A percentile compares a stretch with the other conserved stretches of the same genome.
These are phyloP conservation scores for Psephotus haematonotus DNA, from an alignment of 2,113 vertebrate genomes.

Conservation along the genomic window DNA sequence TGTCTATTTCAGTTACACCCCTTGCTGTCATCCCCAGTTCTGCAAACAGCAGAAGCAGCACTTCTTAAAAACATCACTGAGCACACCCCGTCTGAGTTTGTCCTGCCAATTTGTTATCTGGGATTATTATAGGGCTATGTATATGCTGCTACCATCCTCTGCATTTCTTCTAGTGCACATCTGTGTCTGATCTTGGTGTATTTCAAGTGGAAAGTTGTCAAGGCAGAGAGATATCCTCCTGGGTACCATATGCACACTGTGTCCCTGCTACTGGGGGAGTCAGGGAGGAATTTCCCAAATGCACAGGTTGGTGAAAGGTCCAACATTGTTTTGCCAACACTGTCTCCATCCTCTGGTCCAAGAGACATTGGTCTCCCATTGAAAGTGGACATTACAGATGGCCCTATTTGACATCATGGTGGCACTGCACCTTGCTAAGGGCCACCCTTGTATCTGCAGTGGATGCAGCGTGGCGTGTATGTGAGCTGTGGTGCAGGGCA, in stretches of 20 bases:
- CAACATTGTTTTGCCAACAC: not conserved
- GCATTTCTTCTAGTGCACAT: not conserved
- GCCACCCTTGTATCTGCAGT: rapidly evolving
- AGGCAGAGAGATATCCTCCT: not conserved
- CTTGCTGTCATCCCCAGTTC: not conserved
- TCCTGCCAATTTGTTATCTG: not conserved
- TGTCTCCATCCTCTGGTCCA: not conserved
- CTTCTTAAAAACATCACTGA: not conserved
- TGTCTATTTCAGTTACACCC: not conserved
- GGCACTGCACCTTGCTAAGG: not conserved
- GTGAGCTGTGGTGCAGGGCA: not conserved
- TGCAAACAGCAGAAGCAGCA: not conserved
- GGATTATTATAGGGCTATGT: not conserved
- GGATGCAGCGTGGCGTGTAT: rapidly evolving
- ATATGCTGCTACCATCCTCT: not conserved
- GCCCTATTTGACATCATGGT: not conserved
- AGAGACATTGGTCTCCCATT: not conserved
- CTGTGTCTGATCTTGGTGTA: not conserved
- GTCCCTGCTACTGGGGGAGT: not conserved
- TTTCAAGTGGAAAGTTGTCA: not conserved
- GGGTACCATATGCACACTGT: not conserved
- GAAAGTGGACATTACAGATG: not conserved
- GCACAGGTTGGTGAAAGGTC: not conserved
- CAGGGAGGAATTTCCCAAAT: not conserved
- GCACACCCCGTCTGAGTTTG: not conserved